These are phyloP conservation scores for Eufriesea mexicana DNA, from an alignment of 1,140 invertebrate genomes.

Conservation along the genomic window DNA sequence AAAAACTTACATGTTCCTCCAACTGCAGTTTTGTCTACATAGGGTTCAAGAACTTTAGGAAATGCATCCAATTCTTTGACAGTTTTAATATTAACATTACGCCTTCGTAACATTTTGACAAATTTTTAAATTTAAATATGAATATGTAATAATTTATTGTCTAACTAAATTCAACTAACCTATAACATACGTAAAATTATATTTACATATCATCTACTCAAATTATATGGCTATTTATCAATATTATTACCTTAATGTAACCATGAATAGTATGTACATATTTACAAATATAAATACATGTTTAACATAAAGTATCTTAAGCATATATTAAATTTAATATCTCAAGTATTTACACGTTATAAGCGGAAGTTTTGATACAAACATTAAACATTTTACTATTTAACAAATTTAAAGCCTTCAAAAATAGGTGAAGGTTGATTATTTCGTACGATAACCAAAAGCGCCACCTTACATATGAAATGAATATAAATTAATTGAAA, in stretches of 20 bases:
- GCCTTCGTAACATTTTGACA: slow-evolving; percentile 72
- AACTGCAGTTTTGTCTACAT: slow-evolving; percentile 90
- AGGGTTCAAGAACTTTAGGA: slow-evolving; percentile 93
- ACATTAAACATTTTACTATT: slow-evolving; percentile 2
- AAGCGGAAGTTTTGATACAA: neutral
- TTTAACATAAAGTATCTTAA: neutral
- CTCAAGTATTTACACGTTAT: neutral
- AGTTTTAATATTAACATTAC: slow-evolving; percentile 75
- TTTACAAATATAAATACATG: slow-evolving; percentile 10
- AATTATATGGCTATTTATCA: neutral
- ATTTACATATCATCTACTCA: no score
- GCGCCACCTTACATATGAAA: slow-evolving; percentile 13
- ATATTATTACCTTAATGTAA: slow-evolving; percentile 22
- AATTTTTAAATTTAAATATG: slow-evolving; percentile 22
- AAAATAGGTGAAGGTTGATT: neutral
- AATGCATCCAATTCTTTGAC: slow-evolving; percentile 95
- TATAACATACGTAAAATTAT: slow-evolving; percentile 23
- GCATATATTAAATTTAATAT: neutral
- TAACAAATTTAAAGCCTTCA: neutral
- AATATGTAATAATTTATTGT: slow-evolving; percentile 16
- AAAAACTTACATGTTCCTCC: slow-evolving; percentile 89
- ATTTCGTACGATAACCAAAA: neutral
- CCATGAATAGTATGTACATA: slow-evolving; percentile 32
- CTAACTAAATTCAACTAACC: slow-evolving; percentile 34
- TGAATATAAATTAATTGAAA: slow-evolving; percentile 14